phyloP scores from a whole-genome alignment of 2,797 vertebrate species.

The Microtus californicus region DNA sequence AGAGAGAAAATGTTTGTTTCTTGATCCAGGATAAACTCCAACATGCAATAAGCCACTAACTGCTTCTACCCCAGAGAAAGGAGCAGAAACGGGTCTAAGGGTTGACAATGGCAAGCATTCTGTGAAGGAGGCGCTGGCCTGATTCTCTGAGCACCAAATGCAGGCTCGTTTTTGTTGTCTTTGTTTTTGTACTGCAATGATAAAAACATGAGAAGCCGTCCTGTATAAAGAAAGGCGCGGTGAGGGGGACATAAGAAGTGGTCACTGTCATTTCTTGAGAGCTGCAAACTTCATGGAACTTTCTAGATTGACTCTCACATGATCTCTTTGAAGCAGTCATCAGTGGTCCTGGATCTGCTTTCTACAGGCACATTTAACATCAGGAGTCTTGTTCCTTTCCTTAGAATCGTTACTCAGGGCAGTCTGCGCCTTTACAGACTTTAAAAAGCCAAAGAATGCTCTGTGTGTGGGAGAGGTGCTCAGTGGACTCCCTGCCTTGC shows the following conservation, averaged over 20 bases:
- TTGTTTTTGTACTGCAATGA: not conserved
- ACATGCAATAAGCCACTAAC: conserved; percentile 11
- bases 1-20: conserved; percentile 24
- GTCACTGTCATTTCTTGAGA: not conserved
- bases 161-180: not conserved
- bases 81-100: not conserved
- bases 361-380: not conserved
- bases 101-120: not conserved
- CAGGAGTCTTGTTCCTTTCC: not conserved
- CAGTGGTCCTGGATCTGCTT: not conserved
- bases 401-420: not conserved
- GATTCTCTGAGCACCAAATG: not conserved
- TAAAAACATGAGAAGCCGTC: not conserved
- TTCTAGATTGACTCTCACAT: conserved; percentile 26
- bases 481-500: not conserved
- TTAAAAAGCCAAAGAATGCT: not conserved
- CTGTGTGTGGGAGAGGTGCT: not conserved
- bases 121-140: not conserved
- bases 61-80: not conserved
- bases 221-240: not conserved
- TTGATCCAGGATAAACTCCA: not conserved
- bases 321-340: not conserved
- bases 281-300: not conserved
- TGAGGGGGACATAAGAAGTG: not conserved
- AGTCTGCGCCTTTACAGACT: not conserved